Base-by-base conservation (phyloP, 2,797 vertebrate genomes). In the Balearica regulorum region DNA sequence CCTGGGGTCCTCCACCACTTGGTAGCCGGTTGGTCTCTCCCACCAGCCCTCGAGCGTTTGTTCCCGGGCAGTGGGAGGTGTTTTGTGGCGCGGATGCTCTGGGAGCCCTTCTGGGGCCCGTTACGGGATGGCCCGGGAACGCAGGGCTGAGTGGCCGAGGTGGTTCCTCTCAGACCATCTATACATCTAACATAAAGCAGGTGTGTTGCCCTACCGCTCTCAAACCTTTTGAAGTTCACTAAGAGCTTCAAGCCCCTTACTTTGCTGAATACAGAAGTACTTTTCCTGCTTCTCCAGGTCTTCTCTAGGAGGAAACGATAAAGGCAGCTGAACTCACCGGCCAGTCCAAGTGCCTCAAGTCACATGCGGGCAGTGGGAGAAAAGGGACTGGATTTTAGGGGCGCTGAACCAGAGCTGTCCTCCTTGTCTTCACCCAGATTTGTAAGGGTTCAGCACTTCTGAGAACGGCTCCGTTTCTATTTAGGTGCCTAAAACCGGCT, bases 91-190 rank as follows among this genome's bases (percentile, higher is more conserved):
- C 0, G 6, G 86, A 21, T 41, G 73, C 55, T 62, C 58, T 21
- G 6, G 54, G 46, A 78, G 10, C 16, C 1, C 4, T 44, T 11
- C 25, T 16, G 82, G 76, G 20, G 15, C 16, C 46, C 5, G 0
- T 86, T 58, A 49, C 0, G 0, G 54, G 41, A 13, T 12, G 49
- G 6, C 39, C 29, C 0, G 3, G 73, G 79, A 57, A 6, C 1
- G 22, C 26, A 1, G 44, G 15, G 31, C 49, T 16, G 72, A 41
- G 51, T 2, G 51, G 43, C 41, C 4, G 1, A 13, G 82, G 71
- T 41, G 62, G 80, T 18, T 95, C 60, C 85, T 69, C 83, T 65
- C 58, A 21, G 70, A 37, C 80, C 86, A 48, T 68, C 71, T 11
- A 33, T 11, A 43, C 37, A 3, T 10, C 58, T 26, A 44, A 65